A percentile compares a stretch with the other conserved stretches of the same genome.
Evolutionary conservation across 2,888 invertebrate species (phyloP).

Genomic region (Thumatha senex): DNA sequence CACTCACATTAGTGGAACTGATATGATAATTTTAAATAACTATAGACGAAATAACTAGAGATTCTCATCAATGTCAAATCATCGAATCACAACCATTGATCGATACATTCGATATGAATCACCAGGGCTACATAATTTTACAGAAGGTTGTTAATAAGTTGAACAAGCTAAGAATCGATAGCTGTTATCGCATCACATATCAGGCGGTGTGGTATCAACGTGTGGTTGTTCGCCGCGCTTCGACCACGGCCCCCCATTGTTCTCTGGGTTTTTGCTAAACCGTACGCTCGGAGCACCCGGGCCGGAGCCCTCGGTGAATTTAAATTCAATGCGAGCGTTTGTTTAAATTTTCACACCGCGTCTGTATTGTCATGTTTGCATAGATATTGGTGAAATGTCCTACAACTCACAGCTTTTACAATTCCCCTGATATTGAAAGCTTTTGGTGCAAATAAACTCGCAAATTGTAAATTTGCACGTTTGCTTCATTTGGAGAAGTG

Average conservation of each 20-base stretch:
- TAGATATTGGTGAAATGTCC: constrained; percentile 43
- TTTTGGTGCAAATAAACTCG: constrained; percentile 12
- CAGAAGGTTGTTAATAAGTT: constrained; percentile 47
- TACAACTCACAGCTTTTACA: constrained; percentile 27
- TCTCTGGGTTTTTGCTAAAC: constrained; percentile 45
- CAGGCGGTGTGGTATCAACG: constrained; percentile 29
- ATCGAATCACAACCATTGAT: constrained; percentile 33
- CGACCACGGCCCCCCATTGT: constrained; percentile 41
- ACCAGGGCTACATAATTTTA: constrained; percentile 55
- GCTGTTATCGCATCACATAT: constrained; percentile 56
- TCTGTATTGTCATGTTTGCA: constrained; percentile 41
- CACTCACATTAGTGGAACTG: too few species aligned
- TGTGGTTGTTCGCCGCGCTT: constrained; percentile 37
- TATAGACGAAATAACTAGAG: too few species aligned
- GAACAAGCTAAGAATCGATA: constrained; percentile 55
- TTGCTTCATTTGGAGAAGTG: background rate
- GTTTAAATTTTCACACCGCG: constrained; percentile 61
- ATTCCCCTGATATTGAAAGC: constrained; percentile 17
- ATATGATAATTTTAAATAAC: too few species aligned
- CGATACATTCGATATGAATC: constrained; percentile 59
- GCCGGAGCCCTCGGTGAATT: constrained; percentile 52
- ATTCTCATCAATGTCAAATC: too few species aligned
- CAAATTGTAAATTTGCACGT: constrained; percentile 3
- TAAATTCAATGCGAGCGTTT: constrained; percentile 61
- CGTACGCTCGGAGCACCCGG: constrained; percentile 32